Base-by-base conservation (phyloP, 2,113 vertebrate species). In the Trachemys scripta region DNA sequence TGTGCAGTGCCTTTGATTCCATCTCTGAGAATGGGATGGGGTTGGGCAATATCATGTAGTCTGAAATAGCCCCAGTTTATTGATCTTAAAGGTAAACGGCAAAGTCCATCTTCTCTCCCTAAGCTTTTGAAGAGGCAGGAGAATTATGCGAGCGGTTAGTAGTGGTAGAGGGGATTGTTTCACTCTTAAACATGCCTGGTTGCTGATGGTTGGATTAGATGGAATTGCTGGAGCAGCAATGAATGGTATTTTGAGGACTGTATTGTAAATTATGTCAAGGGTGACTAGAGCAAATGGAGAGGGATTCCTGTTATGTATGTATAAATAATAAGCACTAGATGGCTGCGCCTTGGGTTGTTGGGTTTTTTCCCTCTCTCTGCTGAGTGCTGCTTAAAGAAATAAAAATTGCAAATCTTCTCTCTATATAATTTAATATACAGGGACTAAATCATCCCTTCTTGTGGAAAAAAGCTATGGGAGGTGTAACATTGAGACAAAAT, bases 341-440 rank as follows among this genome's bases (percentile, higher is more conserved):
- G 9, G 31, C 50, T 56, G 72, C 14, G 72, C 14, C 22, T 76
- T 83, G 87, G 20, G 49, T 29, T 72, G 2, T 72, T 35, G 65
- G 17, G 42, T 27, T 19, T 91, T 78, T 59, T 1, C 22, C 53
- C 2, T 84, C 82, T 82, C 45, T 62, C 38, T 82, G 54, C 6
- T 94, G 90, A 72, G 72, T 57, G 3, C n/a, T 85, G 17, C 51
- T 75, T 91, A 72, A 85, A 76, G n/a, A 91, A 90, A 78, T 90
- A 56, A 85, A 72, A 31, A 87, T 84, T 78, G 4, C n/a, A 88
- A 81, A 62, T 91, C 53, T 88, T 91, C 42, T 91, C 94, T 86
- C 35, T 91, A 0, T 0, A 62, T 53, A 38, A 89, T 87, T 29
- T 80, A 89, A 56, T 12, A 19, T 79, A 78, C 92, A 87, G 51